Percentiles rank a stretch among this genome's conserved stretches.
Conservation (phyloP, 2,888 invertebrate genomes). For the Athetis lepigone region DNA sequence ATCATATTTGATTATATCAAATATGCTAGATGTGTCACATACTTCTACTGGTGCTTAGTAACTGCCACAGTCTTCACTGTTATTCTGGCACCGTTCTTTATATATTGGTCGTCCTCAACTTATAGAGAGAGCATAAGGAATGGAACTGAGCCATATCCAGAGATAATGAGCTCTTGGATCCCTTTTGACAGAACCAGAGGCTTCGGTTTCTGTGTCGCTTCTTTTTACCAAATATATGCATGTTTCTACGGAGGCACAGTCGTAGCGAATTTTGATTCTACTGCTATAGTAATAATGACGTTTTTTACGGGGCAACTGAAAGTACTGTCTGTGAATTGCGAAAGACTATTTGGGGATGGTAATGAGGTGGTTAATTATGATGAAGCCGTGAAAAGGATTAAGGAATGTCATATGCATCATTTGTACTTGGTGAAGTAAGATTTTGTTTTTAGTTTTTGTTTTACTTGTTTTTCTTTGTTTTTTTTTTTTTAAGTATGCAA, state of each 20-base stretch:
- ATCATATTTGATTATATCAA: constrained; percentile 74
- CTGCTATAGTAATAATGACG: constrained; percentile 81
- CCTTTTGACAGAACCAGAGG: constrained; percentile 79
- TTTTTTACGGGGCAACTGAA: constrained; percentile 84
- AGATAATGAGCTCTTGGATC: constrained; percentile 84
- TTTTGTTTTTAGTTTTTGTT: constrained; percentile 9
- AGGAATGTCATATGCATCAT: constrained; percentile 78
- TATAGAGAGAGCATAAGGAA: constrained; percentile 67
- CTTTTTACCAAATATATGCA: constrained; percentile 73
- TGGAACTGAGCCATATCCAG: constrained; percentile 76
- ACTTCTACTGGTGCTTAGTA: constrained; percentile 79
- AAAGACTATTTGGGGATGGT: constrained; percentile 72
- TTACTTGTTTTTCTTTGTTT: no score
- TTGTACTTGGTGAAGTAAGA: constrained; percentile 76
- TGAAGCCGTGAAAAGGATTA: constrained; percentile 71
- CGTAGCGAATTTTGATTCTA: constrained; percentile 82
- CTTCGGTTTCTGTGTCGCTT: constrained; percentile 74
- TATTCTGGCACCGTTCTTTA: constrained; percentile 76
- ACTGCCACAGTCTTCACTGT: constrained; percentile 77
- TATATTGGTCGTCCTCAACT: constrained; percentile 70
- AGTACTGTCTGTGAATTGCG: constrained; percentile 76
- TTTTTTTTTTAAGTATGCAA: no score
- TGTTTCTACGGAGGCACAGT: constrained; percentile 83
- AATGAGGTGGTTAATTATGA: constrained; percentile 58
- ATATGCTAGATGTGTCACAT: constrained; percentile 80